Evolutionary conservation across 2,797 vertebrate genomes (phyloP).

Genomic region (Lacerta viridis): DNA sequence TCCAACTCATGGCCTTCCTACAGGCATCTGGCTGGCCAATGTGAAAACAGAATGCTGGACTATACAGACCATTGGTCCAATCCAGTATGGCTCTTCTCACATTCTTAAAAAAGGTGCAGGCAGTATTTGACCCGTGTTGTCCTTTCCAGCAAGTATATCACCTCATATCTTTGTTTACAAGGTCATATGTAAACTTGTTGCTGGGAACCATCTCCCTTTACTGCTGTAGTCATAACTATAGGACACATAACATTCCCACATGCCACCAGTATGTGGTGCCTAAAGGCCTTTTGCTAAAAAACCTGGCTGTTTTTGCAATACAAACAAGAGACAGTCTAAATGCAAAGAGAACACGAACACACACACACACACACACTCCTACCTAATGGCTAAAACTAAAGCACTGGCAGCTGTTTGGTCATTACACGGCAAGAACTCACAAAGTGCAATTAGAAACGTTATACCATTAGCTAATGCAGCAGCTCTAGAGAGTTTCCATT

Average conservation of each 20-base stretch:
- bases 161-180: neutral
- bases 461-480: constrained; percentile 34
- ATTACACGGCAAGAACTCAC: neutral
- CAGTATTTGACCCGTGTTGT: neutral
- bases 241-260: neutral
- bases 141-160: neutral
- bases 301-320: neutral
- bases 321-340: constrained; percentile 4
- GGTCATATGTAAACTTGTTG: neutral
- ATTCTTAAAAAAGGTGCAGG: too few relatives aligned
- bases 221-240: neutral
- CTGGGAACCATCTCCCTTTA: neutral
- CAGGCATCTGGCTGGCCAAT: too few relatives aligned
- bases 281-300: neutral
- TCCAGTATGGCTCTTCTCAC: too few relatives aligned
- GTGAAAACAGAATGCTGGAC: too few relatives aligned
- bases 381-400: too few relatives aligned
- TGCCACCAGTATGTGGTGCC: neutral
- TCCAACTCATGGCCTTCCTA: too few relatives aligned
- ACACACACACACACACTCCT: neutral
- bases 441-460: constrained; percentile 26
- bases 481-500: constrained; percentile 23
- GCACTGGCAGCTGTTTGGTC: neutral
- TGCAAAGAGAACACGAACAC: neutral
- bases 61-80: too few relatives aligned